Conservation (phyloP, 2,797 vertebrate genomes). For the Huso huso region DNA sequence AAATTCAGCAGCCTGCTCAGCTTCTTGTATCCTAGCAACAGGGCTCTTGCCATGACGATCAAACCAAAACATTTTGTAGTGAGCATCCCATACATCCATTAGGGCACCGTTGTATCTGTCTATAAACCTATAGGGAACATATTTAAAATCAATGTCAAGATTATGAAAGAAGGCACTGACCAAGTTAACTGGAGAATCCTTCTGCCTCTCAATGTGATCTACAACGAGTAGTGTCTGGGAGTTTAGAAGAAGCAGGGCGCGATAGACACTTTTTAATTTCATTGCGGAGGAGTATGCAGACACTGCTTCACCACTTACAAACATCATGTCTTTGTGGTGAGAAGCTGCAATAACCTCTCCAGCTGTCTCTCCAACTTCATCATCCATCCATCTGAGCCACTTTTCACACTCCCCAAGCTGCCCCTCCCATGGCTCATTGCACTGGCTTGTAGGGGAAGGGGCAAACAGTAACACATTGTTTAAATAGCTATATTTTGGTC, state of each 20-base stretch:
- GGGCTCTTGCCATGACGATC: conserved; percentile 82
- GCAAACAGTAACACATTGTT: conserved; percentile 91
- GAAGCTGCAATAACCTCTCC: conserved; percentile 84
- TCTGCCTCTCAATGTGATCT: conserved; percentile 79
- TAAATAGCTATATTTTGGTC: conserved; percentile 86
- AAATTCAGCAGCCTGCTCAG: conserved; percentile 94
- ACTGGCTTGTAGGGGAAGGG: conserved; percentile 86
- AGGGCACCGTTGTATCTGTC: conserved; percentile 81
- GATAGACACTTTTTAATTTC: conserved; percentile 85
- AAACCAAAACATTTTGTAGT: conserved; percentile 98
- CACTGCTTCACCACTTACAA: conserved; percentile 84
- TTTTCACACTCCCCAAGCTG: conserved; percentile 90
- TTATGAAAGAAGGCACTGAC: conserved; percentile 97
- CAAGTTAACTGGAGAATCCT: conserved; percentile 69
- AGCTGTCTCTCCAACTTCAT: conserved; percentile 69
- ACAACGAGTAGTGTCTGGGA: conserved; percentile 85
- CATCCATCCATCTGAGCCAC: conserved; percentile 86
- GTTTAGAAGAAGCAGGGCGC: conserved; percentile 79
- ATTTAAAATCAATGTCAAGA: conserved; percentile 97
- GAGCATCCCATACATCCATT: conserved; percentile 98
- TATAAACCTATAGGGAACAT: conserved; percentile 76
- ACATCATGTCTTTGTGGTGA: conserved; percentile 74
- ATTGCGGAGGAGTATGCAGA: conserved; percentile 80
- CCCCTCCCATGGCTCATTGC: conserved; percentile 91
- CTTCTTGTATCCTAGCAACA: conserved; percentile 82